These are phyloP conservation scores for Melieria crassipennis DNA, from an alignment of 2,888 invertebrate genomes.

Conservation along the genomic window DNA sequence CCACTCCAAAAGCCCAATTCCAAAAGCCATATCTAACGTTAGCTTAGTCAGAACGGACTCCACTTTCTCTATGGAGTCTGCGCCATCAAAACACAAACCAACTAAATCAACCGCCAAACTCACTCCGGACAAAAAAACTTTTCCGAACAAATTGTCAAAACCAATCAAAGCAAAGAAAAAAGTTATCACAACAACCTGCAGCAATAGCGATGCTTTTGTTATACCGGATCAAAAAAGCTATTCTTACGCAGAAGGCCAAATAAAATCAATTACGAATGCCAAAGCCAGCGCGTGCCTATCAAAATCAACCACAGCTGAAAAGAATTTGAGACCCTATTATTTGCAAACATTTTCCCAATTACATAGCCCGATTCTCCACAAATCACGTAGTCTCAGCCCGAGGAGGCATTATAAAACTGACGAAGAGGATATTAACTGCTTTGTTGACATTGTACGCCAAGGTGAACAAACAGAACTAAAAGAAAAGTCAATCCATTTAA, in stretches of 20 bases:
- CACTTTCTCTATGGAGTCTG: conserved; percentile 64
- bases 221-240: no score
- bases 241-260: background rate
- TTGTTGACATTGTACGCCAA: no score
- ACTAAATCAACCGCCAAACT: background rate
- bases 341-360: no score
- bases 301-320: conserved; percentile 10
- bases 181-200: background rate
- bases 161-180: background rate
- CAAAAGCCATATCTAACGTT: conserved; percentile 56
- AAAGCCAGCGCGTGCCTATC: no score
- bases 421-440: no score
- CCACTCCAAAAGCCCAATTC: conserved; percentile 39
- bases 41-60: conserved; percentile 63
- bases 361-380: conserved; percentile 41
- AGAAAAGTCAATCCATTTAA: no score
- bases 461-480: no score
- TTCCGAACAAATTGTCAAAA: background rate
- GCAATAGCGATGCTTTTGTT: background rate
- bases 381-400: conserved; percentile 66
- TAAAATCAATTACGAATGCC: no score
- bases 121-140: no score
- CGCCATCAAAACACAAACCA: conserved; percentile 46
- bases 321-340: background rate
- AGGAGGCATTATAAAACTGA: conserved; percentile 28